Conservation (phyloP, 2,797 vertebrate genomes). For the Hippoglossus hippoglossus region DNA sequence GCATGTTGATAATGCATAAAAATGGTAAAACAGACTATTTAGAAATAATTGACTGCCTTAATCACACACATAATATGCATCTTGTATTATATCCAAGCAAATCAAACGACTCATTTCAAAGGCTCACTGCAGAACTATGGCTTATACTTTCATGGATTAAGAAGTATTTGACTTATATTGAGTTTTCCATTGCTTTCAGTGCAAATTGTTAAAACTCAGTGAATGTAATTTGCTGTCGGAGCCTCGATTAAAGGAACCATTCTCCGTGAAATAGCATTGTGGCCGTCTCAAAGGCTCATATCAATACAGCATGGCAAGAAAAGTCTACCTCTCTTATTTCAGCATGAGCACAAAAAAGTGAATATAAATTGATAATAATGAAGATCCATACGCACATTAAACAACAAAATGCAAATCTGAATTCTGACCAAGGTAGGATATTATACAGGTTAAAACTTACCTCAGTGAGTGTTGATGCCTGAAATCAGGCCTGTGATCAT, state of each 20-base stretch:
- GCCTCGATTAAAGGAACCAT: conserved; percentile 72
- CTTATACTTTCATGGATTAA: conserved; percentile 41
- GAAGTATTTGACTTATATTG: conserved; percentile 48
- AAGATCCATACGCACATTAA: conserved; percentile 59
- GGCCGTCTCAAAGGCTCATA: conserved; percentile 48
- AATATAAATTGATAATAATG: conserved; percentile 64
- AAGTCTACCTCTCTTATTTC: conserved; percentile 53
- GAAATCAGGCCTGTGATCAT: background rate
- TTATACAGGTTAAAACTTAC: background rate
- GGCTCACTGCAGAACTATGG: conserved; percentile 27
- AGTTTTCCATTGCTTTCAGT: conserved; percentile 48
- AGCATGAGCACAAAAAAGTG: conserved; percentile 54
- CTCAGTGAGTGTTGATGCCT: background rate
- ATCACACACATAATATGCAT: conserved; percentile 60
- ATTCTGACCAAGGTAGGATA: conserved; percentile 10
- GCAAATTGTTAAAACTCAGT: conserved; percentile 55
- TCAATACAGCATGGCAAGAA: conserved; percentile 50
- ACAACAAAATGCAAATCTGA: conserved; percentile 24
- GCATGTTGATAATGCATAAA: conserved; percentile 68
- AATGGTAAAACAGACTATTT: conserved; percentile 63
- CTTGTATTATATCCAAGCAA: conserved; percentile 64
- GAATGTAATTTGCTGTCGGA: conserved; percentile 65
- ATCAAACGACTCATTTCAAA: conserved; percentile 56
- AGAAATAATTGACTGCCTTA: conserved; percentile 59
- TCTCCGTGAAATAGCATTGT: conserved; percentile 72